Conservation (phyloP, 2,888 invertebrate genomes). For the Carcina quercana region DNA sequence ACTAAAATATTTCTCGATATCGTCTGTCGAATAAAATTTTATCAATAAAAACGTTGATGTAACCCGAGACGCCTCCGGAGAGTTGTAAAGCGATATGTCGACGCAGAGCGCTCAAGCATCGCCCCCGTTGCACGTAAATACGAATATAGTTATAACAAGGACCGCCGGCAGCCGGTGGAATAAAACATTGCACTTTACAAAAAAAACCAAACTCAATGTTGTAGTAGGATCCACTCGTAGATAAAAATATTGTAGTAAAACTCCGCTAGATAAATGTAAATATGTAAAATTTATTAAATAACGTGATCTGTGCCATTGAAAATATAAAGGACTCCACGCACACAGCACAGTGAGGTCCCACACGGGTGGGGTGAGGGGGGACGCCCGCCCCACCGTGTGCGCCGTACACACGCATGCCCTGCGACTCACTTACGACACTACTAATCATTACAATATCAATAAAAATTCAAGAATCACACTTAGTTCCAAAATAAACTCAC, state of each 20-base stretch:
- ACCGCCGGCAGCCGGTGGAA: slow-evolving; percentile 69
- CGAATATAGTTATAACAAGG: slow-evolving; percentile 62
- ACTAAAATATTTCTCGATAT: slow-evolving; percentile 20
- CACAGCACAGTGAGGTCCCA: slow-evolving; percentile 54
- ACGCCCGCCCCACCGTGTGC: slow-evolving; percentile 26
- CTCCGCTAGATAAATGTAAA: slow-evolving; percentile 74
- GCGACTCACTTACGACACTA: slow-evolving; percentile 70
- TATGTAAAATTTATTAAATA: slow-evolving; percentile 71
- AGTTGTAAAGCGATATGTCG: slow-evolving; percentile 28
- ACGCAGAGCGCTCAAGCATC: slow-evolving; percentile 40
- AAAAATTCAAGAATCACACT: slow-evolving; percentile 82
- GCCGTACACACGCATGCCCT: slow-evolving; percentile 38
- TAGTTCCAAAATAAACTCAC: slow-evolving; percentile 85
- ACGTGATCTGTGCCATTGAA: slow-evolving; percentile 71
- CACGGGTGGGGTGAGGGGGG: slow-evolving; percentile 28
- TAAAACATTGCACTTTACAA: slow-evolving; percentile 72
- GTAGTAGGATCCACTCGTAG: slow-evolving; percentile 73
- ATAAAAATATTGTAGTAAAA: slow-evolving; percentile 72
- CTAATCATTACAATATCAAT: slow-evolving; percentile 75
- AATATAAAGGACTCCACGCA: slow-evolving; percentile 71
- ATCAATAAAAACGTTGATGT: slow-evolving; percentile 25
- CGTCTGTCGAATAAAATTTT: slow-evolving; percentile 19
- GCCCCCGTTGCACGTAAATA: slow-evolving; percentile 60
- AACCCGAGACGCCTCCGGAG: slow-evolving; percentile 35
- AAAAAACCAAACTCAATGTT: slow-evolving; percentile 73